These are phyloP conservation scores for Antedon mediterranea DNA, from an alignment of 53 echinoderm and acorn worm genomes.

Conservation along the genomic window DNA sequence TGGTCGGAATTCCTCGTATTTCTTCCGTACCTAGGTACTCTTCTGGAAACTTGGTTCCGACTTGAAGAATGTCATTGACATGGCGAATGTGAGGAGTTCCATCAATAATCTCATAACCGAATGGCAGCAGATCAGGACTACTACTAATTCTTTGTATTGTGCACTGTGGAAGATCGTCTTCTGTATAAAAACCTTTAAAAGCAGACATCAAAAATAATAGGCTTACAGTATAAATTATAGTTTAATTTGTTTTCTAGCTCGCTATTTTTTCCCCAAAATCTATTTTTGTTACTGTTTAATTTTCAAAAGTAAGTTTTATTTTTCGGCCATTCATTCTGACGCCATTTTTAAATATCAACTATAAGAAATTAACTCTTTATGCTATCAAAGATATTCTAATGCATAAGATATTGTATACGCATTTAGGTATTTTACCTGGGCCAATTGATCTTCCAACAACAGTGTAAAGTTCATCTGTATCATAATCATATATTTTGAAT, in stretches of 20 bases:
- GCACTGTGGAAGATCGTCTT: not conserved
- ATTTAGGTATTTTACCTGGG: not conserved
- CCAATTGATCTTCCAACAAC: constrained; percentile 5
- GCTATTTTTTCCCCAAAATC: too few relatives aligned
- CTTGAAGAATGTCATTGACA: constrained; percentile 27
- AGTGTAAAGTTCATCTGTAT: constrained; percentile 26
- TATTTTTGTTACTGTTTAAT: too few relatives aligned
- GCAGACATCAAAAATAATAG: not conserved
- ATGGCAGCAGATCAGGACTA: constrained; percentile 16
- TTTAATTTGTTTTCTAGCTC: too few relatives aligned
- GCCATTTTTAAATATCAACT: too few relatives aligned
- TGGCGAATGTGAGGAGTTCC: constrained; percentile 34
- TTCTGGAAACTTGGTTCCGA: constrained; percentile 51
- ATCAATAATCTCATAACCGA: constrained; percentile 32
- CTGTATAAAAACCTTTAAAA: constrained; percentile 8
- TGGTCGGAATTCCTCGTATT: constrained; percentile 45
- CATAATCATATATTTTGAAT: constrained; percentile 33
- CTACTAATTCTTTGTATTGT: constrained; percentile 10
- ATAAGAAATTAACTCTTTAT: too few relatives aligned
- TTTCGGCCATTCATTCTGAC: too few relatives aligned
- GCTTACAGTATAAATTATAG: too few relatives aligned
- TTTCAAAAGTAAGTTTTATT: too few relatives aligned
- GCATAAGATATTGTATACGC: too few relatives aligned
- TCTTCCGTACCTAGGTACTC: constrained; percentile 40
- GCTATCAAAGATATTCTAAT: too few relatives aligned